Evolutionary conservation across 2,888 invertebrate genomes (phyloP).

Genomic region (Meiosimyza platycephala): DNA sequence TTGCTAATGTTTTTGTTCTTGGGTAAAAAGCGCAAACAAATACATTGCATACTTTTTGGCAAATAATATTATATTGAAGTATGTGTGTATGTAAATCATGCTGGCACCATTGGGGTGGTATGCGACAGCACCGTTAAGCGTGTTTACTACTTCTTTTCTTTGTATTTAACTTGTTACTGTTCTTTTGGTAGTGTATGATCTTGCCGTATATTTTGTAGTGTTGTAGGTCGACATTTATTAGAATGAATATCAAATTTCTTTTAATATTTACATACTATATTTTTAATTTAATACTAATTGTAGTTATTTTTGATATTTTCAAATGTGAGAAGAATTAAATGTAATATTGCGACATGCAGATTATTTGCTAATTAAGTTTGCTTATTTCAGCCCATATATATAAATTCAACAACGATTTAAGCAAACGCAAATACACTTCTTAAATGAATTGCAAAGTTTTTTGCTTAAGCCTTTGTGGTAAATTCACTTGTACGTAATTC

Average conservation of each 20-base stretch:
- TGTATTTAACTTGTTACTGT: background rate
- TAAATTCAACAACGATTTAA: no score
- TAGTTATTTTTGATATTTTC: slow-evolving; percentile 11
- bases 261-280: background rate
- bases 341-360: no score
- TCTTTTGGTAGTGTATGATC: background rate
- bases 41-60: slow-evolving; percentile 23
- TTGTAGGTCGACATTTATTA: slow-evolving; percentile 4
- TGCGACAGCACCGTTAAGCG: background rate
- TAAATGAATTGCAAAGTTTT: no score
- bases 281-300: slow-evolving; percentile 3
- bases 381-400: no score
- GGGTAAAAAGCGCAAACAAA: slow-evolving; percentile 4
- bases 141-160: background rate
- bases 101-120: background rate
- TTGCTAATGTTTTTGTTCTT: slow-evolving; percentile 17
- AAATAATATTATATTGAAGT: background rate
- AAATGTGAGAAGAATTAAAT: background rate
- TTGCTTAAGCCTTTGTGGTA: no score
- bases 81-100: background rate
- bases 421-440: no score
- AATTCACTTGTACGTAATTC: no score
- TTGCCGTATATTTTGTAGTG: slow-evolving; percentile 13
- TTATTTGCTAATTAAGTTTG: no score
- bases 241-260: background rate